A percentile compares a stretch with the other conserved stretches of the same genome.
These are phyloP conservation scores for Cavia porcellus DNA, from an alignment of 2,113 vertebrate species.

Conservation along the genomic window DNA sequence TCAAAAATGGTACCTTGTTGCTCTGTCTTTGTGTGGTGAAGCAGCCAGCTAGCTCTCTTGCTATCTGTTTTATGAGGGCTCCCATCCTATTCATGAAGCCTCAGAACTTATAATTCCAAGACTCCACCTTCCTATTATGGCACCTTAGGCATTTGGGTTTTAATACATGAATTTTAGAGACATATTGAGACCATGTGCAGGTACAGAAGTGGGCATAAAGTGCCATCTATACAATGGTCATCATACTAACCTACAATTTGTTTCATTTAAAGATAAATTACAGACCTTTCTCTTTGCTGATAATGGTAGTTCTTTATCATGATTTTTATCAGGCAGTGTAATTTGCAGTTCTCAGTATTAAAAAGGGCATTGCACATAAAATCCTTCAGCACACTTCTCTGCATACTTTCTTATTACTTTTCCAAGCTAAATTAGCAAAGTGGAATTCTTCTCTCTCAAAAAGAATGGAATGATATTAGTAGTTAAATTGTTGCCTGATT, in stretches of 20 bases:
- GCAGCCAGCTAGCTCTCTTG: neutral
- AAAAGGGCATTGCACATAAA: neutral
- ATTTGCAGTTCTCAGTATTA: neutral
- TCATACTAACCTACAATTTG: neutral
- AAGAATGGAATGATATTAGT: neutral
- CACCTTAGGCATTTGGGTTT: neutral
- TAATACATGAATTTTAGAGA: neutral
- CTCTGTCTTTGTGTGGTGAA: neutral
- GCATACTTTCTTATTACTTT: neutral
- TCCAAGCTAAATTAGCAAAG: neutral
- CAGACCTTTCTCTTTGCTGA: neutral
- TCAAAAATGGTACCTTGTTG: neutral
- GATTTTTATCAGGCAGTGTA: neutral
- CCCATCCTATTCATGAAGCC: neutral
- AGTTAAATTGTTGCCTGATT: neutral
- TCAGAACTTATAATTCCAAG: neutral
- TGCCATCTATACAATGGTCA: neutral
- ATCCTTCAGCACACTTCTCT: neutral
- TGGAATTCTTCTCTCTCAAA: neutral
- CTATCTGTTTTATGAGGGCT: neutral
- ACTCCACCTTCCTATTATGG: too few relatives aligned
- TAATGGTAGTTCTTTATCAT: neutral
- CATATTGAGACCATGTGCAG: neutral
- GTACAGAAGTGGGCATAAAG: neutral
- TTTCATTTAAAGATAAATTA: slow-evolving; percentile 1